Evolutionary conservation across 2,113 vertebrate genomes (phyloP).

Genomic region (Lamprologus ornatipinnis): DNA sequence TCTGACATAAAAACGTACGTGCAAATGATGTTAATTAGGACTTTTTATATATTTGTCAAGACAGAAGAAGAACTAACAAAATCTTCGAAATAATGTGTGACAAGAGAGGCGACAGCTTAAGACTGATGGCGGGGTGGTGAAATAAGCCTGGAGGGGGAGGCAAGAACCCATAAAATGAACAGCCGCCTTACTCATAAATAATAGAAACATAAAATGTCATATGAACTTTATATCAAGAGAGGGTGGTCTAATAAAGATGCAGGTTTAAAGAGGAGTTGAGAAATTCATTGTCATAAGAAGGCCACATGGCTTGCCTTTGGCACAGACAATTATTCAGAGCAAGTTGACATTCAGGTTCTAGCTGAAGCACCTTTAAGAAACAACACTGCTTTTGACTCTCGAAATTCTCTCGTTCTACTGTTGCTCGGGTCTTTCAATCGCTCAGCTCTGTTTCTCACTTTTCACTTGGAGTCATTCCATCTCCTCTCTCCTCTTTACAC

Average conservation of each 20-base stretch:
- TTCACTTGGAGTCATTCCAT: constrained; percentile 21
- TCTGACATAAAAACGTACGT: constrained; percentile 34
- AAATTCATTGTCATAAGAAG: constrained; percentile 65
- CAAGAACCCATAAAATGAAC: constrained; percentile 67
- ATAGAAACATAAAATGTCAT: constrained; percentile 76
- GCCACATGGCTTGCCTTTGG: constrained; percentile 45
- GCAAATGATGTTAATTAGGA: constrained; percentile 51
- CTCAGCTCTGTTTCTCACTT: neutral
- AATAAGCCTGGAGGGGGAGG: constrained; percentile 53
- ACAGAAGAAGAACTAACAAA: constrained; percentile 49
- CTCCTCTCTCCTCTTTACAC: constrained; percentile 11
- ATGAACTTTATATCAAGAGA: constrained; percentile 76
- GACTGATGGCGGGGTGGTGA: constrained; percentile 57
- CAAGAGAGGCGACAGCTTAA: constrained; percentile 44
- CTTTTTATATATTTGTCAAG: constrained; percentile 59
- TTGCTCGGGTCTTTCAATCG: neutral
- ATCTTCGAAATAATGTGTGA: constrained; percentile 38
- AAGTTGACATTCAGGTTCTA: constrained; percentile 54
- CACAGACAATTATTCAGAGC: constrained; percentile 42
- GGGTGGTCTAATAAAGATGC: constrained; percentile 73
- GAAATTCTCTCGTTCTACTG: neutral
- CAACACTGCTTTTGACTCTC: constrained; percentile 8
- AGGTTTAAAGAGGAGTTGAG: constrained; percentile 70
- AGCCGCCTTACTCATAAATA: constrained; percentile 72
- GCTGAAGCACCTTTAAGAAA: constrained; percentile 50